Evolutionary conservation across 2,888 invertebrate genomes (phyloP).

Genomic region (Pyralis farinalis): DNA sequence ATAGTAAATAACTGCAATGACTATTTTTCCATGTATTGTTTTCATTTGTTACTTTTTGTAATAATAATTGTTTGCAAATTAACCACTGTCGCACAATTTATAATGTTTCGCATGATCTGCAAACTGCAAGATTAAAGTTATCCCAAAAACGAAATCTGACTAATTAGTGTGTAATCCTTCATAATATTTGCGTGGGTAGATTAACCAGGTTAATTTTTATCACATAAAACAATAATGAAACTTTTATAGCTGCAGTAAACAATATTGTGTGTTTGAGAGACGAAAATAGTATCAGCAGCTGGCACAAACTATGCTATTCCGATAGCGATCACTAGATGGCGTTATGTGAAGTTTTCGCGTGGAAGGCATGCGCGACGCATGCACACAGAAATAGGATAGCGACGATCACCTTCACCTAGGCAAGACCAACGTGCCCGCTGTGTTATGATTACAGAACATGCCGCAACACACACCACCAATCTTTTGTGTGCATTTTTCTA

Average conservation of each 20-base stretch:
- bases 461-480: conserved; percentile 27
- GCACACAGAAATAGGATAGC: conserved; percentile 70
- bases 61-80: neutral
- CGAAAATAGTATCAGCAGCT: conserved; percentile 69
- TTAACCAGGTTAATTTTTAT: conserved; percentile 11
- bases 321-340: conserved; percentile 65
- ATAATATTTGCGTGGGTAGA: conserved; percentile 1
- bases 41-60: neutral
- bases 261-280: conserved; percentile 37
- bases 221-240: conserved; percentile 26
- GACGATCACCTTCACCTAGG: conserved; percentile 78
- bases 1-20: neutral
- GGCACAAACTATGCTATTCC: conserved; percentile 48
- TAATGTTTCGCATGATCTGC: neutral
- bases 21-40: neutral
- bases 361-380: conserved; percentile 51
- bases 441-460: conserved; percentile 41
- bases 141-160: too few species aligned
- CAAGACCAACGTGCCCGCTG: conserved; percentile 32
- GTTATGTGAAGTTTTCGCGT: conserved; percentile 41
- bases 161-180: neutral
- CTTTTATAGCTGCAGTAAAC: conserved; percentile 33
- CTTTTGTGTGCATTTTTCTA: too few species aligned
- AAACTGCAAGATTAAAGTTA: neutral
- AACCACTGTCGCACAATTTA: neutral